phyloP scores from a whole-genome alignment of 2,797 vertebrate genomes.

The Rhinophrynus dorsalis region DNA sequence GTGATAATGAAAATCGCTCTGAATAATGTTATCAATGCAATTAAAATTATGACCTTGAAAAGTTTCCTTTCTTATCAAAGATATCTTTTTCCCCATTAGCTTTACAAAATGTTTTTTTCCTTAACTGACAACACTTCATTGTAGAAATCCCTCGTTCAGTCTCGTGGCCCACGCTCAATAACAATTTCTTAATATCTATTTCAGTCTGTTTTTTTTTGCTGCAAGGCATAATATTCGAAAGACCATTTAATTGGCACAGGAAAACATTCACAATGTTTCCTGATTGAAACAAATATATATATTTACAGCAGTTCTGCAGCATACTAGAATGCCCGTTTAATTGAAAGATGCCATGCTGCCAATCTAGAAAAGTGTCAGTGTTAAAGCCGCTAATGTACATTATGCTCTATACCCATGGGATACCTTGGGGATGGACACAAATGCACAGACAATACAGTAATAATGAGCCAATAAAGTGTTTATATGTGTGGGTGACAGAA shows the following conservation, averaged over 20 bases:
- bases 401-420: too few species aligned
- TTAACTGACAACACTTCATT: background rate
- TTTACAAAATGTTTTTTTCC: constrained; percentile 2
- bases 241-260: constrained; percentile 7
- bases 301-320: background rate
- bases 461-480: too few species aligned
- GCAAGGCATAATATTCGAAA: constrained; percentile 9
- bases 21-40: constrained; percentile 48
- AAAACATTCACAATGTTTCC: background rate
- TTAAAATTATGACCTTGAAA: constrained; percentile 48
- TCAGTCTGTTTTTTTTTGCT: constrained; percentile 16
- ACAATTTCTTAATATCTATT: constrained; percentile 33
- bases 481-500: too few species aligned
- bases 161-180: constrained; percentile 16
- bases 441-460: too few species aligned
- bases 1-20: constrained; percentile 44
- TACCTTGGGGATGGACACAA: too few species aligned
- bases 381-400: too few species aligned
- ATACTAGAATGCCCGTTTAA: too few species aligned
- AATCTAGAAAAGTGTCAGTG: too few species aligned
- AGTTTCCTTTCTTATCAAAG: constrained; percentile 25
- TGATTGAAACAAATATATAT: background rate
- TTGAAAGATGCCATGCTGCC: too few species aligned
- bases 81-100: constrained; percentile 29
- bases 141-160: background rate